These are phyloP conservation scores for Solenopsis fugax DNA, from an alignment of 1,140 invertebrate species.

Conservation along the genomic window DNA sequence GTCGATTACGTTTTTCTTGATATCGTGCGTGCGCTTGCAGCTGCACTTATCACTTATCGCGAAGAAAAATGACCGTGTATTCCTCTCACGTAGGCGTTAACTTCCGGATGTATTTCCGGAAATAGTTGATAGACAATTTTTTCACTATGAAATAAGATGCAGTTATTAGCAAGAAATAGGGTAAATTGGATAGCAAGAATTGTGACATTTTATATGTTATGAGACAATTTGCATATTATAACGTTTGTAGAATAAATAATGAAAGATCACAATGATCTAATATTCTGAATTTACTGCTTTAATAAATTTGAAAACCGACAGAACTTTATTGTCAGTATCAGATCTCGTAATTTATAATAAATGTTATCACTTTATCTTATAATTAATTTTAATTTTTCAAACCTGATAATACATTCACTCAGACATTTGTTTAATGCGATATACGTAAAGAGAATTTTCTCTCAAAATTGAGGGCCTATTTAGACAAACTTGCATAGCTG, in stretches of 20 bases:
- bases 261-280: neutral
- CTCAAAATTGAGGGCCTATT: too few species aligned
- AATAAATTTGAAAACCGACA: neutral
- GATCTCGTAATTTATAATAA: neutral
- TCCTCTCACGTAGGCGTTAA: neutral
- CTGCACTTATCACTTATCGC: conserved; percentile 8
- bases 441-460: neutral
- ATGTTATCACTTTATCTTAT: neutral
- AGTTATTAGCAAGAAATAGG: conserved; percentile 3
- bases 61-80: neutral
- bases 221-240: neutral
- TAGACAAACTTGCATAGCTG: too few species aligned
- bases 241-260: neutral
- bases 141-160: neutral
- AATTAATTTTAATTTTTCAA: neutral
- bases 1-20: conserved; percentile 37
- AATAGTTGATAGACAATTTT: conserved; percentile 33
- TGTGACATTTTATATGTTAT: neutral
- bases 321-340: neutral
- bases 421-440: neutral
- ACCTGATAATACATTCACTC: neutral
- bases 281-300: neutral
- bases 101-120: conserved; percentile 29
- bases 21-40: conserved; percentile 1
- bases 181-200: neutral